Conservation (phyloP, 2,888 invertebrate genomes). For the Clanis bilineata region DNA sequence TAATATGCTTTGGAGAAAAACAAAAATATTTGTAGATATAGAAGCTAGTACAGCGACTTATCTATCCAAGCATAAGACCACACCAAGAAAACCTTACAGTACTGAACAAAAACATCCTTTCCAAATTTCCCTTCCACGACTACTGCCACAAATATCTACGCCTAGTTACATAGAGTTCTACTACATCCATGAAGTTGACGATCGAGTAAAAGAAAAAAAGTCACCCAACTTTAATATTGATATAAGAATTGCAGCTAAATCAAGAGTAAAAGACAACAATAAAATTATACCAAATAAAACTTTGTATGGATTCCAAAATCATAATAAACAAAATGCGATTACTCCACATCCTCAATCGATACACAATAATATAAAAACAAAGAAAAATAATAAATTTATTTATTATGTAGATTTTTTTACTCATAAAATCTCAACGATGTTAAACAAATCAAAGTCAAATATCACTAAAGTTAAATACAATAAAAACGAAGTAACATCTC, state of each 20-base stretch:
- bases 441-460: background rate
- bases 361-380: background rate
- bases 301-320: background rate
- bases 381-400: background rate
- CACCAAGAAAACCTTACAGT: conserved; percentile 21
- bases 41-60: conserved; percentile 30
- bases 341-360: background rate
- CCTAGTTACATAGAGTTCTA: conserved; percentile 70
- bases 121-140: conserved; percentile 19
- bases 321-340: background rate
- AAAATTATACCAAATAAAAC: background rate
- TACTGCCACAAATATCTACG: conserved; percentile 37
- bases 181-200: conserved; percentile 57
- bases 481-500: background rate
- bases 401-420: conserved; percentile 3
- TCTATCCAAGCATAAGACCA: conserved; percentile 19
- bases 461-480: background rate
- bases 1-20: conserved; percentile 62
- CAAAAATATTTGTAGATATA: conserved; percentile 47
- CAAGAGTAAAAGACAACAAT: background rate
- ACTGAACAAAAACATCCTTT: conserved; percentile 20
- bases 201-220: conserved; percentile 31
- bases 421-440: background rate
- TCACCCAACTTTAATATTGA: conserved; percentile 2
- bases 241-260: background rate